Conservation (phyloP, 2,797 vertebrate species). For the Rhinogobio ventralis region DNA sequence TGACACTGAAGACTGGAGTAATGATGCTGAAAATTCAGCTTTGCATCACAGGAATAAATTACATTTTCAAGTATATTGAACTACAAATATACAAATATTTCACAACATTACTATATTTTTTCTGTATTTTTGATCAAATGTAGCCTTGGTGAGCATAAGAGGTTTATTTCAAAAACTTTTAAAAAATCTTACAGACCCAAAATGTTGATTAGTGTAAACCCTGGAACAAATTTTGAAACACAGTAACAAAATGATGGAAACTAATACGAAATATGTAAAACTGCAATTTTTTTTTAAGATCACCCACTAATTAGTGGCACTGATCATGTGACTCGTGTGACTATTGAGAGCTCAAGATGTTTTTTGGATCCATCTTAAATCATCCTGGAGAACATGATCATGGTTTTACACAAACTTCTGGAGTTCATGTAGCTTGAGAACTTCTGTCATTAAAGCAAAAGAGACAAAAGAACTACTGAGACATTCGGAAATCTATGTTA, state of each 20-base stretch:
- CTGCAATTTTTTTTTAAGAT: not conserved
- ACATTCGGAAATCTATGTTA: not conserved
- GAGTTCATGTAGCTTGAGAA: not conserved
- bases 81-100: not conserved
- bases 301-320: not conserved
- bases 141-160: not conserved
- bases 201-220: not conserved
- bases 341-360: not conserved
- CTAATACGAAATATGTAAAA: not conserved
- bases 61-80: not conserved
- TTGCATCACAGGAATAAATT: not conserved
- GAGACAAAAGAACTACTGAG: not conserved
- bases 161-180: not conserved
- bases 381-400: not conserved
- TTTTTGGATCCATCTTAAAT: not conserved
- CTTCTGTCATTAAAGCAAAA: not conserved
- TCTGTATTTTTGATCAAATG: not conserved
- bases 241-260: not conserved
- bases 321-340: not conserved
- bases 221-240: not conserved
- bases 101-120: not conserved
- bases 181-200: not conserved
- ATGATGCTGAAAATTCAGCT: not conserved
- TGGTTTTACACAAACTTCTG: not conserved
- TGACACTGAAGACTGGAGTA: not conserved